A percentile compares a stretch with the other conserved stretches of the same genome.
Conservation (phyloP, 2,888 invertebrate species). For the Pyrrhia umbra region DNA sequence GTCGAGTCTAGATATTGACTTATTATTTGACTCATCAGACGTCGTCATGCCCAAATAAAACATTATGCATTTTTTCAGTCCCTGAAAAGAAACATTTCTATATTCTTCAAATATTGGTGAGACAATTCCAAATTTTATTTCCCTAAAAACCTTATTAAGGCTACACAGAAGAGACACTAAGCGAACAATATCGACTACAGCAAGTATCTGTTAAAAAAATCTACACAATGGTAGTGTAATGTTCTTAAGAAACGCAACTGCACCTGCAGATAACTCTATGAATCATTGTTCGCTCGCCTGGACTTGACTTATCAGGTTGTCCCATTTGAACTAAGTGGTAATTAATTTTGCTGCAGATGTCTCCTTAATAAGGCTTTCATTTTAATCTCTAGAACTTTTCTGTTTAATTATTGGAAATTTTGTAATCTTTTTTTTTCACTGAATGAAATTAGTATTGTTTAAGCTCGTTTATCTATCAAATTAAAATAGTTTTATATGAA, state of each 20-base stretch:
- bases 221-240: background rate
- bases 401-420: constrained; percentile 32
- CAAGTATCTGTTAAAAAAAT: too few species aligned
- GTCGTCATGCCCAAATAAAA: too few species aligned
- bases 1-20: too few species aligned
- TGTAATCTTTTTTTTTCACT: constrained; percentile 20
- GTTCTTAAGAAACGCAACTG: background rate
- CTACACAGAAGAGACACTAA: too few species aligned
- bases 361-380: constrained; percentile 31
- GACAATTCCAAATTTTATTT: too few species aligned
- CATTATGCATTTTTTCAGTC: too few species aligned
- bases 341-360: constrained; percentile 41
- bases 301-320: constrained; percentile 12
- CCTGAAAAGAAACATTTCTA: too few species aligned
- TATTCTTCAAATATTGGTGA: too few species aligned
- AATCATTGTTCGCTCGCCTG: constrained; percentile 2
- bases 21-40: too few species aligned
- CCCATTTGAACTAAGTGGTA: constrained; percentile 27
- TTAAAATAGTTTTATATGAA: too few species aligned
- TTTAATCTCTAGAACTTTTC: constrained; percentile 38
- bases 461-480: too few species aligned
- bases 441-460: background rate
- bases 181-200: too few species aligned
- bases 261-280: background rate
- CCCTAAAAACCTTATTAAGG: constrained; percentile 9